phyloP scores from a whole-genome alignment of 2,113 vertebrate species.

The Tyrannus savana region DNA sequence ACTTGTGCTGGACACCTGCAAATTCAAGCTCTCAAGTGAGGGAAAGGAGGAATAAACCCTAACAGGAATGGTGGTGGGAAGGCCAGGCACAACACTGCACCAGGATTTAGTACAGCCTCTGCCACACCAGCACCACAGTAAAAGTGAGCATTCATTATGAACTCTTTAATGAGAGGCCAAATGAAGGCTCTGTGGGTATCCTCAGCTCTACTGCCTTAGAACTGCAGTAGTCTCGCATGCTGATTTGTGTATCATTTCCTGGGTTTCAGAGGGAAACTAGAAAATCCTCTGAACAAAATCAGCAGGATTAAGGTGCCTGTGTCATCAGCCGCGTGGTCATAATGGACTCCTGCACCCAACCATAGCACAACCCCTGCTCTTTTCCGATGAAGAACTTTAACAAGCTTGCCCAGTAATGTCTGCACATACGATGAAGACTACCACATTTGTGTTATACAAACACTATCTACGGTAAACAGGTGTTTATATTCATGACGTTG shows the following conservation, averaged over 20 bases:
- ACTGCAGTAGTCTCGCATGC: background rate
- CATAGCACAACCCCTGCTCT: background rate
- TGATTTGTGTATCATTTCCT: background rate
- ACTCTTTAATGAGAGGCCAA: background rate
- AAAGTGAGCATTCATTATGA: background rate
- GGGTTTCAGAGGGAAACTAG: background rate
- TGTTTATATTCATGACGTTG: background rate
- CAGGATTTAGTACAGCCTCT: background rate
- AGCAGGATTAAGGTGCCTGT: background rate
- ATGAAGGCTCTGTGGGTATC: background rate
- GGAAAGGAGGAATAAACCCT: background rate
- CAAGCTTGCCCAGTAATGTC: background rate
- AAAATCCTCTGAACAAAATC: background rate
- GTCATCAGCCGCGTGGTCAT: no score
- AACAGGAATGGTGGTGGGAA: background rate
- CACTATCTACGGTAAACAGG: background rate
- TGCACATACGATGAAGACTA: accelerated
- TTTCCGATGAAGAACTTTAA: background rate
- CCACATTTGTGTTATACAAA: background rate
- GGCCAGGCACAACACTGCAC: background rate
- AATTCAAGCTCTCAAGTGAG: background rate
- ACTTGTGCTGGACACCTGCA: background rate
- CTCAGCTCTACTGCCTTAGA: background rate
- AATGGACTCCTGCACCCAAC: accelerated
- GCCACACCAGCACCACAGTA: background rate